phyloP scores from a whole-genome alignment of 1,140 invertebrate species.

The Aethina tumida region DNA sequence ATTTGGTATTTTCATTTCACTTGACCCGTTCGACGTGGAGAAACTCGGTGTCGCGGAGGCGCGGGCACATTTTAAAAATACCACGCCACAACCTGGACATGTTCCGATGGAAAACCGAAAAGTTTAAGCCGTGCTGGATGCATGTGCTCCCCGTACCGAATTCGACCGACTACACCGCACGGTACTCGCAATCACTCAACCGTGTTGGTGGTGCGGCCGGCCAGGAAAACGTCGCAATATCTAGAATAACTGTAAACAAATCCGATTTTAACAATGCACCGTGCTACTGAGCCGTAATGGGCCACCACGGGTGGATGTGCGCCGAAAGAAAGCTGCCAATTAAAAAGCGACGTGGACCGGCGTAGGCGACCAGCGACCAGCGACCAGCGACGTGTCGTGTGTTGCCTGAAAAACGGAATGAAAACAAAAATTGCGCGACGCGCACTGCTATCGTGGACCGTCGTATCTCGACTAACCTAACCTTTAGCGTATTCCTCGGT shows the following conservation, averaged over 20 bases:
- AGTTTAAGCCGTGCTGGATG: not conserved
- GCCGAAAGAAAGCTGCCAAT: slow-evolving; percentile 5
- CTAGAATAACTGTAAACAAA: too few relatives aligned
- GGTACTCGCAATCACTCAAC: slow-evolving; percentile 1
- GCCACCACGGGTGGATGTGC: slow-evolving; percentile 3
- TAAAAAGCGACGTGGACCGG: slow-evolving; percentile 3
- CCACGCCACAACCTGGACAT: not conserved
- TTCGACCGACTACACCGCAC: not conserved
- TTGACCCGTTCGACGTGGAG: not conserved
- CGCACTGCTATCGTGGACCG: slow-evolving; percentile 8
- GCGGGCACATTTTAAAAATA: slow-evolving; percentile 3
- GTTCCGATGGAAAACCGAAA: too few relatives aligned
- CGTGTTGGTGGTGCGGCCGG: not conserved
- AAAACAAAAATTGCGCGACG: slow-evolving; percentile 1
- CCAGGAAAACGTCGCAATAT: not conserved
- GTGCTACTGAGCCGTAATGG: too few relatives aligned
- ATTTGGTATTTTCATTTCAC: slow-evolving; percentile 1
- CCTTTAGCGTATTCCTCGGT: slow-evolving; percentile 21
- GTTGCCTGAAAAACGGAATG: slow-evolving; percentile 9
- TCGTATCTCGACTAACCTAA: slow-evolving; percentile 27
- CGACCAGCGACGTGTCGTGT: too few relatives aligned
- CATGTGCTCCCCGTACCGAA: not conserved
- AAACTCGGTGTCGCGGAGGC: slow-evolving; percentile 1
- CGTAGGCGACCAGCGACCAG: too few relatives aligned
- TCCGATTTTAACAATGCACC: too few relatives aligned